These are phyloP conservation scores for Papilio helenus DNA, from an alignment of 1,140 invertebrate genomes.

Conservation along the genomic window DNA sequence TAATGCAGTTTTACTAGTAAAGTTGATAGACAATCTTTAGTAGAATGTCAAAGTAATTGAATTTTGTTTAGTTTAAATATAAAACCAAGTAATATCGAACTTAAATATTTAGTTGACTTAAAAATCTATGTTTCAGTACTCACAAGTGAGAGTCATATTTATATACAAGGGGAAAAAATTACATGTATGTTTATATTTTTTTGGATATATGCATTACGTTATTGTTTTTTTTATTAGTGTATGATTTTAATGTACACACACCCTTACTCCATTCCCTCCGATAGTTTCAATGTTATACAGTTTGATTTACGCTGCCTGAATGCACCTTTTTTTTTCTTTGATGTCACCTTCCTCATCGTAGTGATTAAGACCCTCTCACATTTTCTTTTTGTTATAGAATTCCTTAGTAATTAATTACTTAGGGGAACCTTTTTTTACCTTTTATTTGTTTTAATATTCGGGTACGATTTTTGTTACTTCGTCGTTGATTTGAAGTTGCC, in stretches of 20 bases:
- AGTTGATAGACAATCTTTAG: not conserved
- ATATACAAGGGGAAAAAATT: no score
- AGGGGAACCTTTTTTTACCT: not conserved
- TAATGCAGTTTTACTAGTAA: not conserved
- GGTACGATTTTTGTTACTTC: not conserved
- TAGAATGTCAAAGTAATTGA: not conserved
- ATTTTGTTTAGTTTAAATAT: not conserved
- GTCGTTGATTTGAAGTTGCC: no score
- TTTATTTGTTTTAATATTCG: not conserved
- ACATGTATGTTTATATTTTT: no score
- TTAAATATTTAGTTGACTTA: not conserved
- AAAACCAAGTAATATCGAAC: not conserved
- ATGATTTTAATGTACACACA: not conserved
- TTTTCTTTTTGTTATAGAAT: slow-evolving; percentile 35
- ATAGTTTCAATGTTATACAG: slow-evolving; percentile 3
- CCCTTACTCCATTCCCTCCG: not conserved
- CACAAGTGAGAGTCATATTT: no score
- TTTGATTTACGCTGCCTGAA: slow-evolving; percentile 37
- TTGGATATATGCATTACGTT: not conserved
- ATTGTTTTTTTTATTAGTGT: not conserved
- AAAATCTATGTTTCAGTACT: not conserved
- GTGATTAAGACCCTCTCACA: slow-evolving; percentile 34
- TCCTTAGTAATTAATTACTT: slow-evolving; percentile 34
- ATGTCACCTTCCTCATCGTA: slow-evolving; percentile 38
- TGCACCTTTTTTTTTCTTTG: slow-evolving; percentile 38